Evolutionary conservation across 2,113 vertebrate genomes (phyloP).

Genomic region (Melanostigma gelatinosum): DNA sequence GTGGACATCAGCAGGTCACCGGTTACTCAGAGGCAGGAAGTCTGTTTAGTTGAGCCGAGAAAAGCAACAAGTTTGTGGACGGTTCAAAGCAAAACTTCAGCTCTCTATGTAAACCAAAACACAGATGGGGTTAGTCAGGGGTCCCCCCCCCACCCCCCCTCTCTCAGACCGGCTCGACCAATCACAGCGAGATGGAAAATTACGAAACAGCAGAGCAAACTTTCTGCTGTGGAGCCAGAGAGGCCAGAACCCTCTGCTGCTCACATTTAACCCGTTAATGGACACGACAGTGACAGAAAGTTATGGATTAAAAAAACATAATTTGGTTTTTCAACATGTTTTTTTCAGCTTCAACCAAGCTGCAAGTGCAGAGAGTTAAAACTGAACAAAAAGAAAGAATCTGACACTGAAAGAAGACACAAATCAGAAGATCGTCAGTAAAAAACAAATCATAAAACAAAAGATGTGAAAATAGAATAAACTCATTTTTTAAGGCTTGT

Average conservation of each 20-base stretch:
- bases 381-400: too few relatives aligned
- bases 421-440: too few relatives aligned
- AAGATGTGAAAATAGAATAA: too few relatives aligned
- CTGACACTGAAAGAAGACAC: too few relatives aligned
- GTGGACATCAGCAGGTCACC: too few relatives aligned
- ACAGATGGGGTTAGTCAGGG: constrained; percentile 10
- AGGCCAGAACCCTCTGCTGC: neutral
- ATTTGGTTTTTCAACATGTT: too few relatives aligned
- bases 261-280: constrained; percentile 12
- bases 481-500: too few relatives aligned
- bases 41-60: constrained; percentile 3
- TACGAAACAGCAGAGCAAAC: neutral
- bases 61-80: neutral
- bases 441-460: too few relatives aligned
- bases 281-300: neutral
- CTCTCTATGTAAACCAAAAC: neutral
- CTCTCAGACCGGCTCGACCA: neutral
- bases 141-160: neutral
- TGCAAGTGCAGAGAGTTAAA: too few relatives aligned
- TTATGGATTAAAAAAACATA: too few relatives aligned
- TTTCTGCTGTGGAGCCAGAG: neutral
- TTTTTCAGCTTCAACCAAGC: too few relatives aligned
- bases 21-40: constrained; percentile 29
- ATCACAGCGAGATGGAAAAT: constrained; percentile 19
- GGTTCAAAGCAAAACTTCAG: neutral